These are phyloP conservation scores for Canis aureus DNA, from an alignment of 2,113 vertebrate species.

Conservation along the genomic window DNA sequence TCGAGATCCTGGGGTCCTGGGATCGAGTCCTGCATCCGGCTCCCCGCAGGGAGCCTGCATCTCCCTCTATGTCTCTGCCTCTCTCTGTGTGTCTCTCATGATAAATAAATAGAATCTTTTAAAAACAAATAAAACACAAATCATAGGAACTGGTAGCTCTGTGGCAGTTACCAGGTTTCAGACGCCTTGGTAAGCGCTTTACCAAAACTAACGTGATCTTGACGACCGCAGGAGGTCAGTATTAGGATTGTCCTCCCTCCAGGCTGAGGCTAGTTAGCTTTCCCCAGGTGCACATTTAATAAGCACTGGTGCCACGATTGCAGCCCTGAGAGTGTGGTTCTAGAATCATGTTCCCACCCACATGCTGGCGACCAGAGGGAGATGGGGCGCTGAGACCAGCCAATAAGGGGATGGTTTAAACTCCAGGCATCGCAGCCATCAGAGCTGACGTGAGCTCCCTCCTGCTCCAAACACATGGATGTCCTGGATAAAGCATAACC, in stretches of 20 bases:
- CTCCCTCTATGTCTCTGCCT: too few relatives aligned
- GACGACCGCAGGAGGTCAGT: neutral
- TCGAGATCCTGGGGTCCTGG: too few relatives aligned
- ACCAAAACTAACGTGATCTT: neutral
- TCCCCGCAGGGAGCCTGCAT: too few relatives aligned
- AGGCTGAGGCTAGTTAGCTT: neutral
- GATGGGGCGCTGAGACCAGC: neutral
- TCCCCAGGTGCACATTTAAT: neutral
- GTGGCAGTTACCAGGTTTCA: neutral
- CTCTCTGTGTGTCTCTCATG: too few relatives aligned
- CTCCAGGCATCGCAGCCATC: neutral
- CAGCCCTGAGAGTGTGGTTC: neutral
- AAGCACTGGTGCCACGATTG: neutral
- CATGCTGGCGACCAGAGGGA: neutral
- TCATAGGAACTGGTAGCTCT: neutral
- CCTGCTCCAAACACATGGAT: neutral
- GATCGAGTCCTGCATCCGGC: too few relatives aligned
- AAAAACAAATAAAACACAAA: neutral
- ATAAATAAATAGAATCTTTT: too few relatives aligned
- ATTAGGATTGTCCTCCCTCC: neutral
- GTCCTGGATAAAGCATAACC: neutral
- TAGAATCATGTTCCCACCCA: neutral
- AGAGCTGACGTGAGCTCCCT: neutral
- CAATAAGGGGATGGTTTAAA: neutral
- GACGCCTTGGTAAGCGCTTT: neutral